These are phyloP conservation scores for Hoplodrina blanda DNA, from an alignment of 2,888 invertebrate genomes.

Conservation along the genomic window DNA sequence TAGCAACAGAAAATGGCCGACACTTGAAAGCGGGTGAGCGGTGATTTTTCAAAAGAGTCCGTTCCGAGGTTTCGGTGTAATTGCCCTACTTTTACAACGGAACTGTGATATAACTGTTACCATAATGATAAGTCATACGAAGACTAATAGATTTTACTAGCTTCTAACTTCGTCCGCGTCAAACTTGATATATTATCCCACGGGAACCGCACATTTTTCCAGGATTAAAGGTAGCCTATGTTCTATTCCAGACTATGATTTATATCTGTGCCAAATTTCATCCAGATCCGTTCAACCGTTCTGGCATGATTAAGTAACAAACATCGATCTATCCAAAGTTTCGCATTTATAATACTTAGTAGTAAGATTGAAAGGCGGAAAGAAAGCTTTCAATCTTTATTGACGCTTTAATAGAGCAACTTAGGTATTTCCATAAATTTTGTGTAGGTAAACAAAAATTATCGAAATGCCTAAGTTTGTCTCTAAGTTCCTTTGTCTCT, in stretches of 20 bases:
- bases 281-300: too few species aligned
- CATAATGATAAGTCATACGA: constrained; percentile 40
- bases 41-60: constrained; percentile 50
- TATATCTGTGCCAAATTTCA: too few species aligned
- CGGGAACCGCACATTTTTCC: too few species aligned
- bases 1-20: constrained; percentile 30
- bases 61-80: constrained; percentile 39
- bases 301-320: too few species aligned
- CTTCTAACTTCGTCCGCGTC: too few species aligned
- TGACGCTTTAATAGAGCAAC: not conserved
- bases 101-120: constrained; percentile 31
- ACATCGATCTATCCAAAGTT: too few species aligned
- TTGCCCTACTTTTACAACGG: constrained; percentile 42
- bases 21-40: constrained; percentile 30
- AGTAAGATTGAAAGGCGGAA: not conserved
- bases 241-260: too few species aligned
- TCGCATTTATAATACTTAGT: too few species aligned
- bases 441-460: not conserved
- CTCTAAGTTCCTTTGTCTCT: too few species aligned
- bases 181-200: too few species aligned
- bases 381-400: constrained; percentile 1
- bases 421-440: not conserved
- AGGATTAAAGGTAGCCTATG: too few species aligned
- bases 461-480: too few species aligned
- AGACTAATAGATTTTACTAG: constrained; percentile 16